Evolutionary conservation across 2,797 vertebrate genomes (phyloP), one percentile per base, ranked within the genome.

Genomic region (Anguilla anguilla): DNA sequence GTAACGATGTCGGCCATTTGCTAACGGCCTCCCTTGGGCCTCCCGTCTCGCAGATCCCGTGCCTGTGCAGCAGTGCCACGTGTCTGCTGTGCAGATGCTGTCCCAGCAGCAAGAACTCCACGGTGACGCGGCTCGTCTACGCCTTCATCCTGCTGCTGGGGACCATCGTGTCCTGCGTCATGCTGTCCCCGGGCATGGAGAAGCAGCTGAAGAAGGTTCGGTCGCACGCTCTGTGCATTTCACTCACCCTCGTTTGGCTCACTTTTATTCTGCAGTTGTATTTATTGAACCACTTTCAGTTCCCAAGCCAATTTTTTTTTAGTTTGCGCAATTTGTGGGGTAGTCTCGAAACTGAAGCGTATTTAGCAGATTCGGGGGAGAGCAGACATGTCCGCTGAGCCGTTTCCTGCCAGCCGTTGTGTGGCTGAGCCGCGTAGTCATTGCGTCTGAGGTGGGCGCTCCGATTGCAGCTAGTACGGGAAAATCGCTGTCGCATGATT

Each of bases 1-100:
- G 0, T 31, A 43, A 57, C 6, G n/a, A 85, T 28, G 64, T 61
- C 3, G 15, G 57, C 15, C 17, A 28, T 85, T 13, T 74, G 39
- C 51, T 49, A 13, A 51, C 19, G 79, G 19, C 7, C 43, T 81
- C 11, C 35, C 35, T 74, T 15, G 17, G 72, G 28, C 28, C 72
- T 69, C 31, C 39, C 43, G 17, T 88, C 0, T 53, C 31, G 5
- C 88, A 99, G 98, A 94, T 97, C 72, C 97, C 97, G 0, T 98
- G 97, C 86, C 94, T 99, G 55, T 98, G 98, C 89, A 94, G 97
- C 35, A 91, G 97, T 2, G 97, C 97, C 0, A 95, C 97, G 0
- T 99, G 98, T 89, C 89, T 98, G 49, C 88, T 97, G 72, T 99
- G 98, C 90, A 91, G 93, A 39, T 98, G 97, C 91, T 99, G 97